Evolutionary conservation across 2,113 vertebrate genomes (phyloP).

Genomic region (Psettodes erumei): DNA sequence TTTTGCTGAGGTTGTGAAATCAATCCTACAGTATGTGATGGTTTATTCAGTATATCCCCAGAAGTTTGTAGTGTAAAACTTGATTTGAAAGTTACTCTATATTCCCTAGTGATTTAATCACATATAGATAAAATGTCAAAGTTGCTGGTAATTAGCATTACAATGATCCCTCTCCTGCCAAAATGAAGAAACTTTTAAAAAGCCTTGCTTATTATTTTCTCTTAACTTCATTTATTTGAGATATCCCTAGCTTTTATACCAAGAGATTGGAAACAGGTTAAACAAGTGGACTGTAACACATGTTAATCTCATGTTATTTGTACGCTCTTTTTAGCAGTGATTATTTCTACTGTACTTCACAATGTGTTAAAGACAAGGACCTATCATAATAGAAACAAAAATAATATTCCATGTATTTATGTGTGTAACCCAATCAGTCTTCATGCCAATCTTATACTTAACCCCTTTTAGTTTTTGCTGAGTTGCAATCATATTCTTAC

Average conservation of each 20-base stretch:
- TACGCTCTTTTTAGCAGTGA: constrained; percentile 83
- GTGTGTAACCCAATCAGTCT: constrained; percentile 82
- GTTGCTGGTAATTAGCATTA: constrained; percentile 65
- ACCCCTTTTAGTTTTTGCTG: constrained; percentile 77
- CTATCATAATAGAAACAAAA: constrained; percentile 80
- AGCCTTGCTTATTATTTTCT: constrained; percentile 76
- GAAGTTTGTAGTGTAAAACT: constrained; percentile 74
- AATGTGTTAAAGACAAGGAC: constrained; percentile 80
- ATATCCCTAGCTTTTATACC: constrained; percentile 82
- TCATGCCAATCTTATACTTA: constrained; percentile 79
- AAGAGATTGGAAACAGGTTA: constrained; percentile 78
- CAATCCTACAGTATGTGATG: constrained; percentile 78
- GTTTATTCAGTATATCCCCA: constrained; percentile 80
- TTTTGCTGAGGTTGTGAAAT: constrained; percentile 80
- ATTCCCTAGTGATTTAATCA: constrained; percentile 76
- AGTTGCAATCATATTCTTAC: constrained; percentile 80
- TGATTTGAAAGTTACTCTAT: constrained; percentile 73
- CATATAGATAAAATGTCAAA: constrained; percentile 66
- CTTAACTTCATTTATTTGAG: constrained; percentile 72
- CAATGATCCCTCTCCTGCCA: constrained; percentile 71
- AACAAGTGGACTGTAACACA: constrained; percentile 82
- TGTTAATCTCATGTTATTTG: constrained; percentile 81
- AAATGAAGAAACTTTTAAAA: constrained; percentile 73
- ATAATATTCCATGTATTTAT: constrained; percentile 84
- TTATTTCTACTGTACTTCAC: constrained; percentile 82